Evolutionary conservation across 2,113 vertebrate species (phyloP).

Genomic region (Tursiops truncatus): DNA sequence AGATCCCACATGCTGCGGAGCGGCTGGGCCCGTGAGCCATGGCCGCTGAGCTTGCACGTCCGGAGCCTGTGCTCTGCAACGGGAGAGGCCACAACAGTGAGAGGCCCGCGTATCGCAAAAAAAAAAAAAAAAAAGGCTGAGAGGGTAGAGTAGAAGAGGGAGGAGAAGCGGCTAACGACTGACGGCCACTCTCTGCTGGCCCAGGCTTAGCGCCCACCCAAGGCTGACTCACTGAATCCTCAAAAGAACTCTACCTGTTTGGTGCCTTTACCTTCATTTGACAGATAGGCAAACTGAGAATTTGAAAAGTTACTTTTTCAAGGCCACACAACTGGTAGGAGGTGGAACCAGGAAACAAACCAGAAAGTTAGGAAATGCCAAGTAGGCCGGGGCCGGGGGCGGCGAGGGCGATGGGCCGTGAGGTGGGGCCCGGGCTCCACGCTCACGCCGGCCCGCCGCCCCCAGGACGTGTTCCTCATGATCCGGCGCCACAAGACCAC

Average conservation of each 20-base stretch:
- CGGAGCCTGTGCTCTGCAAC: too few species aligned
- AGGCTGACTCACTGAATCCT: not conserved
- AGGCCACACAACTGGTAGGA: not conserved
- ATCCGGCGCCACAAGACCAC: constrained; percentile 94
- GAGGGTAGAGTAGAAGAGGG: not conserved
- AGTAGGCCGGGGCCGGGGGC: not conserved
- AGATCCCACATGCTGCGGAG: too few species aligned
- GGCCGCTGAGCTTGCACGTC: too few species aligned
- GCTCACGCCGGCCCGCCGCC: constrained; percentile 5
- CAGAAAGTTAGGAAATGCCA: constrained; percentile 35
- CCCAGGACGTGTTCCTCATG: constrained; percentile 94
- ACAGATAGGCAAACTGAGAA: not conserved
- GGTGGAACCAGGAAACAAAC: not conserved
- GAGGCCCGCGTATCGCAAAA: too few species aligned
- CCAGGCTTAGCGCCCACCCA: too few species aligned
- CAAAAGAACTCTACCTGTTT: not conserved
- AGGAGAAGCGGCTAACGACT: rapidly evolving
- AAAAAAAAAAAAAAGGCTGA: too few species aligned
- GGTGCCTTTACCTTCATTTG: not conserved
- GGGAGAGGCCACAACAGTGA: too few species aligned
- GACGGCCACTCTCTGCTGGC: rapidly evolving
- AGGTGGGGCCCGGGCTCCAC: not conserved
- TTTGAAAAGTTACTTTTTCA: not conserved
- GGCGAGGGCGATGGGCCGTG: not conserved
- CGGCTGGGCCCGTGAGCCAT: too few species aligned